Percentiles rank a stretch among this genome's conserved stretches.
Conservation (phyloP, 2,797 vertebrate species). For the Schizopygopsis malacanthus region DNA sequence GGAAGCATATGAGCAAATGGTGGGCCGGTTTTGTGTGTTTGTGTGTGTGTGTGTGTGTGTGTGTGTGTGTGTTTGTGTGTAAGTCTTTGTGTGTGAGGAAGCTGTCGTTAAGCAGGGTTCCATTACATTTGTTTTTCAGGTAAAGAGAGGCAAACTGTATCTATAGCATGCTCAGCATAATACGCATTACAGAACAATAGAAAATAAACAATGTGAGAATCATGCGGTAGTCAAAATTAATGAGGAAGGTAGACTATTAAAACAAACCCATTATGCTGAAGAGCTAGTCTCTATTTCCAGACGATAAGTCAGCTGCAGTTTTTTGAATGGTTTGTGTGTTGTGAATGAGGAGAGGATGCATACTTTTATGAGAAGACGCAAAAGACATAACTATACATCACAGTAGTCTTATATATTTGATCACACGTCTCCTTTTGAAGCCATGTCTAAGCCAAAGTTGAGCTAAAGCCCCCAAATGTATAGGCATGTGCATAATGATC, state of each 20-base stretch:
- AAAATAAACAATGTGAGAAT: slow-evolving; percentile 27
- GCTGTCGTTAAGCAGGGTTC: slow-evolving; percentile 9
- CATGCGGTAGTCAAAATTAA: slow-evolving; percentile 13
- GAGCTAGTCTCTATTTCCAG: neutral
- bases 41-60: slow-evolving; percentile 52
- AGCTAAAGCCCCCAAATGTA: neutral
- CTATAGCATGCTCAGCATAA: slow-evolving; percentile 18
- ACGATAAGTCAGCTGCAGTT: neutral
- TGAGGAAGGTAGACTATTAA: slow-evolving; percentile 22
- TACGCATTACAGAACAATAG: slow-evolving; percentile 29
- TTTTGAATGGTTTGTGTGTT: slow-evolving; percentile 10
- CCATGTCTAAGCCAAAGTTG: neutral
- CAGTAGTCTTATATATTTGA: neutral
- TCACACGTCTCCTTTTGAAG: neutral
- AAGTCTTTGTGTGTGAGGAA: slow-evolving; percentile 51
- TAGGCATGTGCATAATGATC: neutral
- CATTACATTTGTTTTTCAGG: slow-evolving; percentile 9
- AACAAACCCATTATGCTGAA: slow-evolving; percentile 1
- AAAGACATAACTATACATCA: neutral
- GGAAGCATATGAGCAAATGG: slow-evolving; percentile 79
- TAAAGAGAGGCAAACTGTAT: slow-evolving; percentile 25
- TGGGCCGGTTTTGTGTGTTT: slow-evolving; percentile 64
- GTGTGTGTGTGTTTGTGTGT: slow-evolving; percentile 58
- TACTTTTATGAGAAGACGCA: neutral
- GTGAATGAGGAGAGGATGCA: neutral